Percentiles rank a stretch among this genome's conserved stretches.
Evolutionary conservation across 2,113 vertebrate genomes (phyloP).

Genomic region (Catharus fuscescens): DNA sequence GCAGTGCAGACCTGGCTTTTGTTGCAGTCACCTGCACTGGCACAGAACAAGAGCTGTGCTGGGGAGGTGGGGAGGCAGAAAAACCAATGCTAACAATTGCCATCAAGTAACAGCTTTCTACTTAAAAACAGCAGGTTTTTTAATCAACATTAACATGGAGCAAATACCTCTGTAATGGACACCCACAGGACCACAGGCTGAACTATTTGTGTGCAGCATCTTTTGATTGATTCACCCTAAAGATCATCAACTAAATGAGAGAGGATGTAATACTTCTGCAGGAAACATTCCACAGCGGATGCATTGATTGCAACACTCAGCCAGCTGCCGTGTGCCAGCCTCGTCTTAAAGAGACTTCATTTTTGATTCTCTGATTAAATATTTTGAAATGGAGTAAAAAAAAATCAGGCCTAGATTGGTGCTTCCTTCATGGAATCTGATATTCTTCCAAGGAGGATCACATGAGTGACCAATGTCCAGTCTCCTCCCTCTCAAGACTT

Average conservation of each 20-base stretch:
- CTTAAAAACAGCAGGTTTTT: conserved; percentile 6
- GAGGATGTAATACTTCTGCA: conserved; percentile 67
- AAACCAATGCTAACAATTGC: neutral
- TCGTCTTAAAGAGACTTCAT: conserved; percentile 12
- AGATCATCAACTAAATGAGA: conserved; percentile 65
- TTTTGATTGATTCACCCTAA: conserved; percentile 63
- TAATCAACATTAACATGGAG: conserved; percentile 54
- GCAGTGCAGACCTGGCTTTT: neutral
- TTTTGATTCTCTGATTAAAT: conserved; percentile 32
- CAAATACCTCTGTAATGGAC: conserved; percentile 41
- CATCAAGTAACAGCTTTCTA: neutral
- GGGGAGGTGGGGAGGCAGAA: neutral
- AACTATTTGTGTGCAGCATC: conserved; percentile 2
- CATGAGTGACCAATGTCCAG: neutral
- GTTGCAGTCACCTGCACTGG: neutral
- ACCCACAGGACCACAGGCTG: conserved; percentile 12
- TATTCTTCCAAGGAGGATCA: neutral
- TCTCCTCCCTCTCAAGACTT: neutral
- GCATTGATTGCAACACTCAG: conserved; percentile 52
- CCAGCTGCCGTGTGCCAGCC: conserved; percentile 20
- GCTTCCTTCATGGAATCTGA: neutral
- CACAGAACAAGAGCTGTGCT: neutral
- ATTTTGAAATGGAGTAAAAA: neutral
- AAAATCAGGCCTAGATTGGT: neutral
- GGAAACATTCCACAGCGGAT: conserved; percentile 55